phyloP scores from a whole-genome alignment of 2,113 vertebrate genomes.

The Colaptes auratus region DNA sequence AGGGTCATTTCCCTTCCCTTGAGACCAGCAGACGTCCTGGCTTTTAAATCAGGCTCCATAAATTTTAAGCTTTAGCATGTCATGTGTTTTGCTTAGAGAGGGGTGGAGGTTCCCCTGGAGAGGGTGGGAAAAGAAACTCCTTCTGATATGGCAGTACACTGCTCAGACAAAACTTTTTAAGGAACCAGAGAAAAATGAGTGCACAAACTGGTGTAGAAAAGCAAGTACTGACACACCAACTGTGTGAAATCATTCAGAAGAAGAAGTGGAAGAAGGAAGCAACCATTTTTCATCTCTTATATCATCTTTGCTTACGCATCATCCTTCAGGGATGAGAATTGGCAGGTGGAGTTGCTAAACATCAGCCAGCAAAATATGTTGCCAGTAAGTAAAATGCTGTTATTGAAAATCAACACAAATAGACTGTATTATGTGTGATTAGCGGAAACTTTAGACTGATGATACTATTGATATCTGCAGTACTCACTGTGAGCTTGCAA shows the following conservation, averaged over 20 bases:
- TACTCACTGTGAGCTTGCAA: not conserved
- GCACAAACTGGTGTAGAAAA: not conserved
- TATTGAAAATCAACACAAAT: not conserved
- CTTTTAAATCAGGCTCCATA: conserved; percentile 33
- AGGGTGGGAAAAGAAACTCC: not conserved
- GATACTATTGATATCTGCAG: not conserved
- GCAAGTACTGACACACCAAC: not conserved
- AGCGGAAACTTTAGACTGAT: not conserved
- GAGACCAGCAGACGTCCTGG: conserved; percentile 32
- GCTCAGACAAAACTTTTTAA: not conserved
- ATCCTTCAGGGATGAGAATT: not conserved
- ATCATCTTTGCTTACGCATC: not conserved
- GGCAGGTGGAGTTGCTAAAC: not conserved
- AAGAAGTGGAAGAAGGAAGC: not conserved
- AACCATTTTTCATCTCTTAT: conserved; percentile 4
- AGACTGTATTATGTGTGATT: not conserved
- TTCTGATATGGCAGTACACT: not conserved
- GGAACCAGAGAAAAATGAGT: not conserved
- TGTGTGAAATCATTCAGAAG: not conserved
- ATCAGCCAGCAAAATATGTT: not conserved
- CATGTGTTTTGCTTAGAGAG: not conserved
- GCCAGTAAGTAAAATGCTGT: not conserved
- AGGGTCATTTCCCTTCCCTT: conserved; percentile 61
- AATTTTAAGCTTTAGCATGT: conserved; percentile 32
- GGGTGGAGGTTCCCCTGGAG: not conserved